Evolutionary conservation across 64 coral and sea anemone species (phyloP), one percentile per base, ranked within the genome.

Genomic region (Trachythela sp.): DNA sequence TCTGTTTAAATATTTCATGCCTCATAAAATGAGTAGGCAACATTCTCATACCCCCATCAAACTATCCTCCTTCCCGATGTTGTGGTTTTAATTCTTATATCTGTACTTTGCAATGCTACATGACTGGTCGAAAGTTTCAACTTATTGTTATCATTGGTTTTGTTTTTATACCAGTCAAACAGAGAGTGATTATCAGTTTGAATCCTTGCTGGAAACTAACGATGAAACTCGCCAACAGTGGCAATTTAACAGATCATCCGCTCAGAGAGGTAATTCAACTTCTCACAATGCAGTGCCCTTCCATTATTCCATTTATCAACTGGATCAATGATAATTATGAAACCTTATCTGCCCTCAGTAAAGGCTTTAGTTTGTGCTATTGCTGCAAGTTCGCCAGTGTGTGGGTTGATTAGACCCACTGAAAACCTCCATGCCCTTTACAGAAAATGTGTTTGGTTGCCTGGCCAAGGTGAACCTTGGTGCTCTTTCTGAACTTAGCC

Each of bases 361-460:
- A 80, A 80, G 37, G 26, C 75, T 20, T 35, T 80, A 30, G 20
- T 80, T 30, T 1, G 34, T 35, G 30, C 32, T 29, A 30, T 80
- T 14, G 75, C 75, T 39, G 75, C 75, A 29, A 80, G 75, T 39
- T 80, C 75, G 31, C 75, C 75, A 14, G 75, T 80, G 15, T 80
- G 75, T 35, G 33, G 30, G 75, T 80, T 80, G 20, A 13, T 80
- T 37, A 80, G 34, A 80, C 75, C 30, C 13, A 80, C 2, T 15
- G 33, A 80, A 80, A 18, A 37, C 9, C 33, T 80, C 20, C 37
- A 80, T 39, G 13, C 75, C 33, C 75, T 80, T 4, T 20, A 34
- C 30, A 80, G 27, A 15, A 29, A 80, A 80, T 39, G 33, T 35
- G 0, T 37, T 35, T 39, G 13, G 37, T 80, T 80, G 33, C 13